Conservation (phyloP, 2,888 invertebrate species). For the Tupiocoris notatus region DNA sequence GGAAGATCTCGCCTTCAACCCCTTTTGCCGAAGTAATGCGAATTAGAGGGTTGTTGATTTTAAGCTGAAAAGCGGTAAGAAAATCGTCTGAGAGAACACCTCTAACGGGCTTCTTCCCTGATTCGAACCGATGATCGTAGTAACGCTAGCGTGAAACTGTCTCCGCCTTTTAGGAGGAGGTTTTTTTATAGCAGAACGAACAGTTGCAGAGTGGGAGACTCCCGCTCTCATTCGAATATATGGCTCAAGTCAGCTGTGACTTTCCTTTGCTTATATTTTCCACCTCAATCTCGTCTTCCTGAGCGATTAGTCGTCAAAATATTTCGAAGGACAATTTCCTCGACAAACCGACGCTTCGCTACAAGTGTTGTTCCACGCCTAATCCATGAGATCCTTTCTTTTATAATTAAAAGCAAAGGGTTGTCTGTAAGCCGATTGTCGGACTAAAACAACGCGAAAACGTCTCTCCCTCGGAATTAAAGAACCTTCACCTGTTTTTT, state of each 20-base stretch:
- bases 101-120: slow-evolving; percentile 2
- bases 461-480: not conserved
- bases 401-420: slow-evolving; percentile 45
- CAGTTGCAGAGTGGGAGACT: too few species aligned
- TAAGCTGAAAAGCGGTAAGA: slow-evolving; percentile 14
- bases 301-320: too few species aligned
- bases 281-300: too few species aligned
- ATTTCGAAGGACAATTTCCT: not conserved
- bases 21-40: slow-evolving; percentile 8
- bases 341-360: not conserved
- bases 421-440: slow-evolving; percentile 43
- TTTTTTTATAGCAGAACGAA: too few species aligned
- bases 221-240: too few species aligned
- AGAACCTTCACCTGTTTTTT: slow-evolving; percentile 36
- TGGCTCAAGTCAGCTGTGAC: too few species aligned
- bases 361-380: slow-evolving; percentile 18
- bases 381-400: slow-evolving; percentile 33
- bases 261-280: too few species aligned
- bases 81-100: slow-evolving; percentile 13
- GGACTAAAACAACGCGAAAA: slow-evolving; percentile 31
- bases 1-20: not conserved
- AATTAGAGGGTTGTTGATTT: slow-evolving; percentile 33
- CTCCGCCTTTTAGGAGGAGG: too few species aligned
- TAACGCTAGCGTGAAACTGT: too few species aligned
- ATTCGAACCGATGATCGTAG: not conserved